These are phyloP conservation scores for Notoglanidium macrostoma DNA, from an alignment of 2,797 vertebrate species.

Conservation along the genomic window DNA sequence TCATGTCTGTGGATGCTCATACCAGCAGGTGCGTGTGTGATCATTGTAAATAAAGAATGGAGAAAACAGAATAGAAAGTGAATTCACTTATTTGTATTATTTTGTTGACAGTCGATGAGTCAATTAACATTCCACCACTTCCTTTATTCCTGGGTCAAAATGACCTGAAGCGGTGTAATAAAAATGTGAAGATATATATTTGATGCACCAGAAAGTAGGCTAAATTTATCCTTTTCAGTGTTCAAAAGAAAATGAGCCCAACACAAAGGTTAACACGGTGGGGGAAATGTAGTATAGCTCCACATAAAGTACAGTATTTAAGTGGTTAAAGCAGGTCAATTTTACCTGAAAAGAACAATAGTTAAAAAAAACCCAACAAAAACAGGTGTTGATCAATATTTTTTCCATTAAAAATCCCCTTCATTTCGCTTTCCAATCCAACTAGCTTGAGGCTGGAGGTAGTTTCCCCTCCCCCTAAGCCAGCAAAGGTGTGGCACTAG, in stretches of 20 bases:
- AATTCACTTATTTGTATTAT: background rate
- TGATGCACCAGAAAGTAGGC: background rate
- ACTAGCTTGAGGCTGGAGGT: conserved; percentile 33
- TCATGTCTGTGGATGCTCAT: background rate
- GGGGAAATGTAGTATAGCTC: no score
- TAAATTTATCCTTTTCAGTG: background rate
- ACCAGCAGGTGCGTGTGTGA: background rate
- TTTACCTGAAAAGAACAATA: background rate
- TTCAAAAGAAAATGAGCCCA: background rate
- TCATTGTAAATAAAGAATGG: background rate
- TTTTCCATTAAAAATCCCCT: background rate
- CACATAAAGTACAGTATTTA: background rate
- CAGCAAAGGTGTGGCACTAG: conserved; percentile 60
- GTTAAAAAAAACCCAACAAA: background rate
- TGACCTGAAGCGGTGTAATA: background rate
- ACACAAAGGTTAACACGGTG: no score
- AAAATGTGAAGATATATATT: background rate
- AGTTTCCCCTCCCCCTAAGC: conserved; percentile 50
- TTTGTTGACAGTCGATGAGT: background rate
- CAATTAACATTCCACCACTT: background rate
- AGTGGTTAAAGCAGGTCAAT: background rate
- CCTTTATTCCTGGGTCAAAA: background rate
- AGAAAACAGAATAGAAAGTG: background rate
- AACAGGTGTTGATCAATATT: background rate
- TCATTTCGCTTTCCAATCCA: conserved; percentile 22